These are phyloP conservation scores for Pseudomyrmex dendroicus DNA, from an alignment of 1,140 invertebrate genomes.

Conservation along the genomic window DNA sequence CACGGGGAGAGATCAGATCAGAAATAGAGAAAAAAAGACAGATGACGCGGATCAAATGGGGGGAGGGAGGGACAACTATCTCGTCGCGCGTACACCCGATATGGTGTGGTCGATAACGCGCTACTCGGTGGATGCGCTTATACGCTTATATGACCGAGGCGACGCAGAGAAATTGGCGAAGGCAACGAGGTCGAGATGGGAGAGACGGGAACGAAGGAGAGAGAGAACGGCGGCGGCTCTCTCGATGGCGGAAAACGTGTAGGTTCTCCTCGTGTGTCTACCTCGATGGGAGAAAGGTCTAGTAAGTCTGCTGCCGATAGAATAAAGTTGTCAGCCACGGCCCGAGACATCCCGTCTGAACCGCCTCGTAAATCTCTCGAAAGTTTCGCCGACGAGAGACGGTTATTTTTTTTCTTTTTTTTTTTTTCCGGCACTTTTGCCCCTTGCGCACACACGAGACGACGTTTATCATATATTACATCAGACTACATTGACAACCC, in stretches of 20 bases:
- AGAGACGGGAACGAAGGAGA: constrained; percentile 26
- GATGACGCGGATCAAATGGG: constrained; percentile 1
- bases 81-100: constrained; percentile 33
- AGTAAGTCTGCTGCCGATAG: constrained; percentile 62
- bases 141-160: constrained; percentile 45
- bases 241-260: constrained; percentile 42
- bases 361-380: constrained; percentile 78
- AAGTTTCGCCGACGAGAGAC: too few relatives aligned
- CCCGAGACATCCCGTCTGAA: constrained; percentile 69
- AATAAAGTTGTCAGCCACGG: constrained; percentile 74
- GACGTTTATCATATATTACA: constrained; percentile 6
- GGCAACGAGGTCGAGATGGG: constrained; percentile 46
- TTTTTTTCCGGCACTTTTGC: constrained; percentile 59
- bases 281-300: constrained; percentile 25
- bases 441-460: constrained; percentile 1
- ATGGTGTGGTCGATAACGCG: constrained; percentile 46
- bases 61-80: background rate
- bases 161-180: constrained; percentile 63
- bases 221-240: too few relatives aligned
- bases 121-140: constrained; percentile 58
- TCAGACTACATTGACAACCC: background rate
- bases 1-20: background rate
- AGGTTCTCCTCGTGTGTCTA: constrained; percentile 36
- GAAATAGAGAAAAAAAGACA: background rate
- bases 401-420: constrained; percentile 1